A percentile compares a stretch with the other conserved stretches of the same genome.
phyloP scores from a whole-genome alignment of 2,113 vertebrate genomes.

The Macquaria ambigua region DNA sequence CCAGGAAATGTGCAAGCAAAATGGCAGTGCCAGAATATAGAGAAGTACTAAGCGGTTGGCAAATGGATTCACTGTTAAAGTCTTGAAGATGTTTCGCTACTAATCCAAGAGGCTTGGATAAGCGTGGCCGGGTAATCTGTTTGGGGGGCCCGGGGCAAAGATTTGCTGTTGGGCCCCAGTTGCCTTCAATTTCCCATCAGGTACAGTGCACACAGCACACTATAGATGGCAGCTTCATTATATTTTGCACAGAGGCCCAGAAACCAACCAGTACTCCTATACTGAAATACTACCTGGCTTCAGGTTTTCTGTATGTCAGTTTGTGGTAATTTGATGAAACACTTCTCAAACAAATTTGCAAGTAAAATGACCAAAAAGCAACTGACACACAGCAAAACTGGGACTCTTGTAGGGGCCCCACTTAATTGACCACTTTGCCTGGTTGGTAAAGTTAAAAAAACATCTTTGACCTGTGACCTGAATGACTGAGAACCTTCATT shows the following conservation, averaged over 20 bases:
- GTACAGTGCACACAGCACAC: neutral
- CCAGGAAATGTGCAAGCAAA: slow-evolving; percentile 11
- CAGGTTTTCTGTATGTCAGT: neutral
- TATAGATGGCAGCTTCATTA: neutral
- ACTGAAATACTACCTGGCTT: neutral
- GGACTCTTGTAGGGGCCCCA: neutral
- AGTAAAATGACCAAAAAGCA: neutral
- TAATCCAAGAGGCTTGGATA: slow-evolving; percentile 18
- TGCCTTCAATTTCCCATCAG: neutral
- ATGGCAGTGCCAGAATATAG: slow-evolving; percentile 15
- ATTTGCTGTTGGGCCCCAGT: neutral
- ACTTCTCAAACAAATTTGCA: neutral
- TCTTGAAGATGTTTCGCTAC: neutral
- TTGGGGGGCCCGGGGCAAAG: neutral
- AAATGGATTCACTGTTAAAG: slow-evolving; percentile 4
- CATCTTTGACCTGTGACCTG: neutral
- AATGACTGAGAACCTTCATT: neutral
- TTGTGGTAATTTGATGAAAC: neutral
- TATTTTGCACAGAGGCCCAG: slow-evolving; percentile 2
- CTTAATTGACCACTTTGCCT: neutral
- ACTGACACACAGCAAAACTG: neutral
- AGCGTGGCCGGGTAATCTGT: neutral
- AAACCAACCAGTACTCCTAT: neutral
- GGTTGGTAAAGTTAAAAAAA: neutral
- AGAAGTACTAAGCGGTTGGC: slow-evolving; percentile 11